These are phyloP conservation scores for Tor tambroides DNA, from an alignment of 2,113 vertebrate species.

Conservation along the genomic window DNA sequence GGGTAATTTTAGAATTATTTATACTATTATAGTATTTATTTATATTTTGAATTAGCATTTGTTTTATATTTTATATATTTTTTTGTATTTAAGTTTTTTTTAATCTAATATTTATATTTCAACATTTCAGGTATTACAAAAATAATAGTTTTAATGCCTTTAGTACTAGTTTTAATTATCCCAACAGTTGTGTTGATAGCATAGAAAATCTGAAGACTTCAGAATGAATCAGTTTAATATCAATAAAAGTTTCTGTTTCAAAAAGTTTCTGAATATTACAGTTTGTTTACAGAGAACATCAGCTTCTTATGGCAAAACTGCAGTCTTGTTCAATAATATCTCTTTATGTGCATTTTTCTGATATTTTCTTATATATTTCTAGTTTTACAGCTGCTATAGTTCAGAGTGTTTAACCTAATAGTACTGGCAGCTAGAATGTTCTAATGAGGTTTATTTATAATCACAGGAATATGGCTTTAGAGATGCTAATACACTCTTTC, in stretches of 20 bases:
- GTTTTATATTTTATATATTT: too few relatives aligned
- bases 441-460: conserved; percentile 6
- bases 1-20: too few relatives aligned
- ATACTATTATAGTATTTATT: too few relatives aligned
- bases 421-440: not conserved
- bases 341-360: not conserved
- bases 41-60: too few relatives aligned
- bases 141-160: too few relatives aligned
- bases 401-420: not conserved
- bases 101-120: too few relatives aligned
- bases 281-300: too few relatives aligned
- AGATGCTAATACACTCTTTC: not conserved
- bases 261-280: not conserved
- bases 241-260: not conserved
- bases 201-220: not conserved
- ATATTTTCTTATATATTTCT: not conserved
- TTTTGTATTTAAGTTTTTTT: too few relatives aligned
- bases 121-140: too few relatives aligned
- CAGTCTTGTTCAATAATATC: not conserved
- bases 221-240: not conserved
- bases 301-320: not conserved
- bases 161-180: too few relatives aligned
- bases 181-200: too few relatives aligned
- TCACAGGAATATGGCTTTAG: not conserved
- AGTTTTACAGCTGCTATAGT: not conserved